Conservation (phyloP, 2,888 invertebrate species). For the Xylota sylvarum region DNA sequence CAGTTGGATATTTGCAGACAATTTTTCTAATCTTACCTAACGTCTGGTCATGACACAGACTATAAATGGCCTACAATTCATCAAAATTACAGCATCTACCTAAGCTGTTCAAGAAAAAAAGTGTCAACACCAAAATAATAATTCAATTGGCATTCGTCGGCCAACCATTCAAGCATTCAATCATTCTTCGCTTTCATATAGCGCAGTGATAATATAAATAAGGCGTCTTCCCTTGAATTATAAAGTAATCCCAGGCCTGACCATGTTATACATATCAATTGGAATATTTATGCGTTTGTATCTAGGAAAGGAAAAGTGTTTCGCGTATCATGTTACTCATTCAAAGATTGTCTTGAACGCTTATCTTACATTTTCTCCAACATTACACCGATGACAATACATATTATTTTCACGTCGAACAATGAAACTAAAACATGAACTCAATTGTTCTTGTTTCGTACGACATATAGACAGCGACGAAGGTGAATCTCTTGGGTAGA, state of each 20-base stretch:
- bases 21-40: no score
- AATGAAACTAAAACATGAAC: slow-evolving; percentile 48
- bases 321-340: slow-evolving; percentile 10
- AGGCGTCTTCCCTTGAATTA: slow-evolving; percentile 47
- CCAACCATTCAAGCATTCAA: background rate
- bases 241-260: background rate
- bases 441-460: slow-evolving; percentile 40
- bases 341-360: slow-evolving; percentile 26
- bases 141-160: background rate
- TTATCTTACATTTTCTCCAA: slow-evolving; percentile 50
- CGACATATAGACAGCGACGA: background rate
- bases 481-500: slow-evolving; percentile 57
- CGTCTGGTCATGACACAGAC: background rate
- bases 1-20: no score
- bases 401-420: slow-evolving; percentile 38
- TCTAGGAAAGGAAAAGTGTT: slow-evolving; percentile 56
- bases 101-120: slow-evolving; percentile 2
- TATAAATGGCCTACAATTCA: background rate
- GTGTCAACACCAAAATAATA: background rate
- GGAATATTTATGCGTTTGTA: background rate
- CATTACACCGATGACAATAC: slow-evolving; percentile 26
- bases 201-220: background rate
- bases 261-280: slow-evolving; percentile 47
- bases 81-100: background rate
- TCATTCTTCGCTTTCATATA: slow-evolving; percentile 21